These are phyloP conservation scores for Epicauta chinensis DNA, from an alignment of 1,140 invertebrate species.

Conservation along the genomic window DNA sequence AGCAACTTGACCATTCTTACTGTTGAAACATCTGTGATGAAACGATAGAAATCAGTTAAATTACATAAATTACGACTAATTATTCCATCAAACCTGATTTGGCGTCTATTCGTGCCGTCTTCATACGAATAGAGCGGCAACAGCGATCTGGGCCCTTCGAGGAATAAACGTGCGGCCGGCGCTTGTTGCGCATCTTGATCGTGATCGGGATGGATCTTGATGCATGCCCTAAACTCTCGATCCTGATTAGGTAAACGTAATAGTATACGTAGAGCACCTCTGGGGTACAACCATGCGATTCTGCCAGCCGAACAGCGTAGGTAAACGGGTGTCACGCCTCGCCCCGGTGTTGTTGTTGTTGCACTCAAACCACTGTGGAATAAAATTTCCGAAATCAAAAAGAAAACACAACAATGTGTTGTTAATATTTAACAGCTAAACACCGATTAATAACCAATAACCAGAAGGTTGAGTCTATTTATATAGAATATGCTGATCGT, in stretches of 20 bases:
- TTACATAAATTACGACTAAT: conserved; percentile 2
- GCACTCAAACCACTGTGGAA: conserved; percentile 50
- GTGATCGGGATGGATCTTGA: conserved; percentile 48
- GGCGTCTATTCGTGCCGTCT: conserved; percentile 52
- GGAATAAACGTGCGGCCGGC: conserved; percentile 58
- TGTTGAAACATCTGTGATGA: conserved; percentile 55
- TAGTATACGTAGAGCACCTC: conserved; percentile 64
- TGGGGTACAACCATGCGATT: conserved; percentile 67
- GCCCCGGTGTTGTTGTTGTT: conserved; percentile 39
- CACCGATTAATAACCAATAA: too few species aligned
- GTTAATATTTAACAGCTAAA: not conserved
- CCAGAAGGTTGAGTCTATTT: too few species aligned
- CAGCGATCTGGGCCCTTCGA: conserved; percentile 59
- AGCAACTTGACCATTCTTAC: conserved; percentile 58
- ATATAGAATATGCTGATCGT: too few species aligned
- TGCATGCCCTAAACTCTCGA: conserved; percentile 63
- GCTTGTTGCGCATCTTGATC: conserved; percentile 15
- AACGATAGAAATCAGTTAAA: not conserved
- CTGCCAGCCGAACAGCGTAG: conserved; percentile 65
- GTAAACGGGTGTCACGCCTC: conserved; percentile 70
- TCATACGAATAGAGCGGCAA: conserved; percentile 56
- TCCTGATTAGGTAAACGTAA: conserved; percentile 54
- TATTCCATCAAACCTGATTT: conserved; percentile 40
- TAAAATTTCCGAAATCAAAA: conserved; percentile 44
- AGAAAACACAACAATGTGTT: not conserved